Percentiles rank a stretch among this genome's conserved stretches.
phyloP scores from a whole-genome alignment of 2,113 vertebrate species.

The Lasiurus cinereus region DNA sequence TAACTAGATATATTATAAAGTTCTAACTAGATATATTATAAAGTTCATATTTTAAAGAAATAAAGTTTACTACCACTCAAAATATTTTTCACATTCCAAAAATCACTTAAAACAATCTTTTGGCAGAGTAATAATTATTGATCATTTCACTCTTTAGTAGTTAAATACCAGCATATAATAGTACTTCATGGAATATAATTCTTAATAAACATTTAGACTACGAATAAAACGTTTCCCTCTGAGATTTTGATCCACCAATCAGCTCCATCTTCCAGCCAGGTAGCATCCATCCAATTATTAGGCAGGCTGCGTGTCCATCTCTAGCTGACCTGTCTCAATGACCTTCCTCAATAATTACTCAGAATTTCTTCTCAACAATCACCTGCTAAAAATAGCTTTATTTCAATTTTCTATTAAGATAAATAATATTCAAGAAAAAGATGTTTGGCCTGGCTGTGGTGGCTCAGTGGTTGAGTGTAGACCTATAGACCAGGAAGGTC shows the following conservation, averaged over 20 bases:
- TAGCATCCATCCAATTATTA: constrained; percentile 68
- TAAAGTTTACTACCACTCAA: constrained; percentile 67
- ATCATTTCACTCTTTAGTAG: constrained; percentile 64
- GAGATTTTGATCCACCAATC: constrained; percentile 75
- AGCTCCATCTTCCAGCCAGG: constrained; percentile 76
- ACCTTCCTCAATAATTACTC: constrained; percentile 72
- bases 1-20: constrained; percentile 45
- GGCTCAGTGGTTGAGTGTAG: no score
- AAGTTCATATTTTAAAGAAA: constrained; percentile 60
- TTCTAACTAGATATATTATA: constrained; percentile 50
- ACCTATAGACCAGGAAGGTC: no score
- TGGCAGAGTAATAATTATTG: constrained; percentile 22
- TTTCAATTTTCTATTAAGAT: constrained; percentile 57
- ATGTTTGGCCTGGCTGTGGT: not conserved
- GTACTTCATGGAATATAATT: constrained; percentile 57
- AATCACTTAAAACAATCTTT: constrained; percentile 43
- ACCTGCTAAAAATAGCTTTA: constrained; percentile 54
- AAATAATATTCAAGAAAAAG: constrained; percentile 59
- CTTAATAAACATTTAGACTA: constrained; percentile 68
- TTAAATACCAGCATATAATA: constrained; percentile 40
- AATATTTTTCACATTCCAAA: constrained; percentile 58
- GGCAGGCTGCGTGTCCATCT: constrained; percentile 38
- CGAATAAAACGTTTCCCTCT: constrained; percentile 58
- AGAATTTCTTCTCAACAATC: constrained; percentile 64
- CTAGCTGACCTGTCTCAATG: constrained; percentile 63